Evolutionary conservation across 2,113 vertebrate genomes (phyloP), one percentile per base, ranked within the genome.

Genomic region (Corvus moneduloides): DNA sequence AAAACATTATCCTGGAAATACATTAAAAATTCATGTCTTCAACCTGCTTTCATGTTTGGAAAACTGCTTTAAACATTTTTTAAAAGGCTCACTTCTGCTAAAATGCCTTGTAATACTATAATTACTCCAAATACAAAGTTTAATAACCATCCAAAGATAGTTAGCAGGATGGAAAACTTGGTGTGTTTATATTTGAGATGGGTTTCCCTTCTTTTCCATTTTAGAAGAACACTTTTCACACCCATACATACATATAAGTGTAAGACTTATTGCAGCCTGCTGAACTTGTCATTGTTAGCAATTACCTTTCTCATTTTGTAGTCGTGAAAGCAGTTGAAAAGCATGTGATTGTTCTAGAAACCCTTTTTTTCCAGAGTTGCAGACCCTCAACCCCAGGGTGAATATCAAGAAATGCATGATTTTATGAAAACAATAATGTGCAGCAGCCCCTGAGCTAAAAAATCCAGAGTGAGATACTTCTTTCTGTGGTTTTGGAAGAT

Each of bases 331-430:
- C 14, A 62, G 52, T 9, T 77, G 30, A 55, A 96, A 95, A 86
- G 4, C 37, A 51, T 7, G 6, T 1, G 3, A 39, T 63, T 80
- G 52, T 58, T 92, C 82, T 37, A 76, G 58, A 41, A 93, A 58
- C 6, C 0, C 0, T 64, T 51, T 46, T 82, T 32, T 52, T 75
- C 52, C 52, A 35, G n/a, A 56, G 35, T 10, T 76, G 26, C 32
- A 75, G 51, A 69, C 48, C 61, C 71, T 54, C 1, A 0, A 0
- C 7, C 19, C 26, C 16, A 18, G 3, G 16, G 5, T 0, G 0
- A 93, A 72, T 30, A 46, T 76, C 54, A 58, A 48, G 52, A 71
- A 69, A 87, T 0, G 2, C 20, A 20, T 1, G 13, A 79, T 79
- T 82, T 83, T 15, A 44, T 66, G 55, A 91, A 85, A 89, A 17